Conservation (phyloP, 1,140 invertebrate genomes). For the Choristoneura fumiferana region DNA sequence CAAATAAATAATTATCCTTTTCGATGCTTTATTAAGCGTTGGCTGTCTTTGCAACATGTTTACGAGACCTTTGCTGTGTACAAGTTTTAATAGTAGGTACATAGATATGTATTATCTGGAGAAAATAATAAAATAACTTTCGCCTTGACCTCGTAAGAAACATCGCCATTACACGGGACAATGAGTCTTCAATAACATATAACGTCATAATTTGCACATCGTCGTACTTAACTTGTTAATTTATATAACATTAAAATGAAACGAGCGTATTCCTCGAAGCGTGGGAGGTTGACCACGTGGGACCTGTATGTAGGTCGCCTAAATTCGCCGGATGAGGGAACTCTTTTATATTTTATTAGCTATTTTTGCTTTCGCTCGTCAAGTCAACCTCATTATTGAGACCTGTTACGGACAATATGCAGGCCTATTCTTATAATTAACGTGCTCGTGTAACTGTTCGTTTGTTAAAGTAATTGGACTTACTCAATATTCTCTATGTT, state of each 20-base stretch:
- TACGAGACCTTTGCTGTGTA: too few species aligned
- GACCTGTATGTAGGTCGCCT: slow-evolving; percentile 49
- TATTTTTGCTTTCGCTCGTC: slow-evolving; percentile 31
- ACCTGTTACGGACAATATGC: not conserved
- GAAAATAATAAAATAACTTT: too few species aligned
- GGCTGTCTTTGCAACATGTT: too few species aligned
- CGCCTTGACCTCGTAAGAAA: too few species aligned
- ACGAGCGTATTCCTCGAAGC: slow-evolving; percentile 61
- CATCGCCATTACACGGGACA: not conserved
- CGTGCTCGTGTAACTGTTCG: too few species aligned
- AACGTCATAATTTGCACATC: slow-evolving; percentile 27
- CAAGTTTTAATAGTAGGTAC: too few species aligned
- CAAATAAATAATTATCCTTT: too few species aligned
- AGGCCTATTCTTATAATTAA: too few species aligned
- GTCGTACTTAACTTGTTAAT: slow-evolving; percentile 40
- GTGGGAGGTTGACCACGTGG: slow-evolving; percentile 43
- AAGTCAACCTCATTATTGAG: slow-evolving; percentile 13
- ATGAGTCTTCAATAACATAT: not conserved
- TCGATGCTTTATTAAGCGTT: too few species aligned
- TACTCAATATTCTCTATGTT: too few species aligned
- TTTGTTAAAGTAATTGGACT: too few species aligned
- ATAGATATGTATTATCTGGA: too few species aligned
- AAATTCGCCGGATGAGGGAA: slow-evolving; percentile 38
- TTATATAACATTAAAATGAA: slow-evolving; percentile 52
- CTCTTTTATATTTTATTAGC: slow-evolving; percentile 35